phyloP scores from a whole-genome alignment of 37 sponge, comb jelly and placozoan genomes.

The Tethya wilhelma region DNA sequence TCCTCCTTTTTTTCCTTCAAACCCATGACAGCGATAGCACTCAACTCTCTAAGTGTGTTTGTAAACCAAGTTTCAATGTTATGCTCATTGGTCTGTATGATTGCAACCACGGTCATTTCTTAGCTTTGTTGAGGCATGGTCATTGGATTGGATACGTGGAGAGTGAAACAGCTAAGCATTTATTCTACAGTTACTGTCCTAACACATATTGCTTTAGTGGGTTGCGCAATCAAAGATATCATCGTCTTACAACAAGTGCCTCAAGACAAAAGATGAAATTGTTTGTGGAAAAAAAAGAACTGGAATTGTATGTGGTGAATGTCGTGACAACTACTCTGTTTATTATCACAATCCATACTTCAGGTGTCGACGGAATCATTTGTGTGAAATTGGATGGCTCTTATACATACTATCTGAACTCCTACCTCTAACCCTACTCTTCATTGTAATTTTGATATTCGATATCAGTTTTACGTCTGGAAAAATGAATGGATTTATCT shows the following conservation, averaged over 20 bases:
- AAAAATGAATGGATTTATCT: constrained; percentile 33
- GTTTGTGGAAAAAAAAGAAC: constrained; percentile 12
- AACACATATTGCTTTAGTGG: not conserved
- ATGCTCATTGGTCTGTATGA: too few species aligned
- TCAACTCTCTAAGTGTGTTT: too few species aligned
- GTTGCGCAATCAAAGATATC: not conserved
- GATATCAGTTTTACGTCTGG: constrained; percentile 56
- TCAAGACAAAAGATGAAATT: not conserved
- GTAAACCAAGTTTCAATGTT: too few species aligned
- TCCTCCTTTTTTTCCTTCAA: too few species aligned
- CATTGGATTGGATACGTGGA: constrained; percentile 32
- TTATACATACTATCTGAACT: constrained; percentile 48
- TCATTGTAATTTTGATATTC: constrained; percentile 42
- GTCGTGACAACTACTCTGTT: constrained; percentile 17
- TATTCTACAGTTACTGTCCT: not conserved
- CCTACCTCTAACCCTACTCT: constrained; percentile 43
- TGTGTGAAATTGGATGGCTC: constrained; percentile 36
- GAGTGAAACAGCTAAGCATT: not conserved
- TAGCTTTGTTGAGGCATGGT: constrained; percentile 10
- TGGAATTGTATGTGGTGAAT: constrained; percentile 29
- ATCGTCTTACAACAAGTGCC: not conserved
- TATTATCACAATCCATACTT: constrained; percentile 29
- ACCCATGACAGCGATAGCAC: too few species aligned
- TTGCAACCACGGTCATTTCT: too few species aligned
- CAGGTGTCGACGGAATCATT: not conserved